phyloP scores from a whole-genome alignment of 30 jellyfish, hydroid and myxozoan species.

The Catostylus mosaicus region DNA sequence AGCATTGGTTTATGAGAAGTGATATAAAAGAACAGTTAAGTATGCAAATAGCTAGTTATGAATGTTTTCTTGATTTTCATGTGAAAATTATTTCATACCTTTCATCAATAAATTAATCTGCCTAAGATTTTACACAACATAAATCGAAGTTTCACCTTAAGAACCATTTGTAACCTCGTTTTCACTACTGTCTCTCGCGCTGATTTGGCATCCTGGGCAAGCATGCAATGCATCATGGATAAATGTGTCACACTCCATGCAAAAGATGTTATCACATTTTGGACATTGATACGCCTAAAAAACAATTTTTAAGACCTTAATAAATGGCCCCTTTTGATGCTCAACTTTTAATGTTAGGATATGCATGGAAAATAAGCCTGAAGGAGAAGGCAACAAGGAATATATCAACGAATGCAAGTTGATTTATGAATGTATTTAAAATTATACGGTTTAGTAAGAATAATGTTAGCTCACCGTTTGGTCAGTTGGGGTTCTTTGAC shows the following conservation, averaged over 20 bases:
- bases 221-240: conserved; percentile 90
- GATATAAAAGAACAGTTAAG: too few relatives aligned
- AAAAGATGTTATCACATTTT: conserved; percentile 66
- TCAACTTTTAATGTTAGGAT: too few relatives aligned
- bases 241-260: conserved; percentile 91
- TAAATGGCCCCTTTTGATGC: too few relatives aligned
- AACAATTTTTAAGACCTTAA: too few relatives aligned
- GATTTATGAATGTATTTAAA: neutral
- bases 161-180: conserved; percentile 56
- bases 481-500: conserved; percentile 70
- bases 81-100: too few relatives aligned
- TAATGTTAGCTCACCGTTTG: conserved; percentile 41
- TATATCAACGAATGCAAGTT: neutral
- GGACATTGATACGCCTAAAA: conserved; percentile 83
- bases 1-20: too few relatives aligned
- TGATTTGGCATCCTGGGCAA: conserved; percentile 92
- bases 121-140: too few relatives aligned
- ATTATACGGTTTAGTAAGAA: neutral
- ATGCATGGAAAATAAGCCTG: too few relatives aligned
- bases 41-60: too few relatives aligned
- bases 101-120: too few relatives aligned
- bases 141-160: neutral
- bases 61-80: too few relatives aligned
- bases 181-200: conserved; percentile 1
- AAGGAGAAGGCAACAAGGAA: neutral